Evolutionary conservation across 2,113 vertebrate genomes (phyloP).

Genomic region (Scolopax mira): DNA sequence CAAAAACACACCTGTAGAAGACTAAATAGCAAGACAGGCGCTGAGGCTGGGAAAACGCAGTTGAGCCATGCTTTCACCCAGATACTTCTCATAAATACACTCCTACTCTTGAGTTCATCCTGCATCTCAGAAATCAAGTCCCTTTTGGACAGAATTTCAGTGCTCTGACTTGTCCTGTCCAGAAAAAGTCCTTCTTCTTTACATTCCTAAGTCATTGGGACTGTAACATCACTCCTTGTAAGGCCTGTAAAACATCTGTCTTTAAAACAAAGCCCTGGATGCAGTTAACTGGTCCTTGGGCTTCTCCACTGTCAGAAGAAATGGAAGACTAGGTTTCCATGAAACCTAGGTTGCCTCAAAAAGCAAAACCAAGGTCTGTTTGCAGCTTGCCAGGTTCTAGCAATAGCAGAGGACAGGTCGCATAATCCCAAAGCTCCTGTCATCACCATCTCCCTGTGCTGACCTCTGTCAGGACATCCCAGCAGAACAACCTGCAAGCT

Average conservation of each 20-base stretch:
- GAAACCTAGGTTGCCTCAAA: constrained; percentile 22
- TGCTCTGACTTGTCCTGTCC: background rate
- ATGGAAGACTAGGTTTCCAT: background rate
- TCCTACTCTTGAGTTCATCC: background rate
- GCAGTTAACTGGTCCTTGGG: background rate
- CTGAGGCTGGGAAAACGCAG: background rate
- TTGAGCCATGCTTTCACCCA: background rate
- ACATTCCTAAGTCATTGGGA: background rate
- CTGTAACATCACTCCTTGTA: background rate
- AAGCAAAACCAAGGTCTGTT: background rate
- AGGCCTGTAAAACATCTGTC: background rate
- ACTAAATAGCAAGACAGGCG: background rate
- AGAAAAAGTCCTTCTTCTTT: background rate
- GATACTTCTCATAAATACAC: background rate
- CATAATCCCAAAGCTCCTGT: background rate
- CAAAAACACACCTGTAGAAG: background rate
- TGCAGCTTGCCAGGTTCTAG: background rate
- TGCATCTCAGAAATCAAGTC: background rate
- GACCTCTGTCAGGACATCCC: background rate
- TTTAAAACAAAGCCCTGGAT: background rate
- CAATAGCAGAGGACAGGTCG: background rate
- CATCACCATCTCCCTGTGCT: background rate
- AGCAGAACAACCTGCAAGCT: background rate
- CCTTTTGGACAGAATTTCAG: background rate
- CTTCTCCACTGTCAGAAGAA: background rate